These are phyloP conservation scores for Cherax destructor DNA, from an alignment of 1,140 invertebrate genomes.

Conservation along the genomic window DNA sequence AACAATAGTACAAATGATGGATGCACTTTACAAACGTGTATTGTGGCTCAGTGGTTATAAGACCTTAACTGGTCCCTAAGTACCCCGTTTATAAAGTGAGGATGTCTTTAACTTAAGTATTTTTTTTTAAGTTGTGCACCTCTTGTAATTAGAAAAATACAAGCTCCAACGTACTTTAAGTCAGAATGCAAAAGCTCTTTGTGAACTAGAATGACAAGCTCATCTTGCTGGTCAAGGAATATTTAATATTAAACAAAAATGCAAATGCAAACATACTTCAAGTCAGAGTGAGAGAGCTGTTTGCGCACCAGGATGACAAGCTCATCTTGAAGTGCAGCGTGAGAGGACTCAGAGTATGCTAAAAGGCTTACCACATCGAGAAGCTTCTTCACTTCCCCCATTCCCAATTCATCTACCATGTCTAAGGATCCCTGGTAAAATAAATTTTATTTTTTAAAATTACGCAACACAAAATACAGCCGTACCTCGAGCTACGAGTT, in stretches of 20 bases:
- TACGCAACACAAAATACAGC: neutral
- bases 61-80: no score
- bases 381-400: constrained; percentile 59
- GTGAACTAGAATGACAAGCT: constrained; percentile 64
- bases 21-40: no score
- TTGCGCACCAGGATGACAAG: constrained; percentile 69
- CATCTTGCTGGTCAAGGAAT: constrained; percentile 25
- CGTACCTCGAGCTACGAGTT: no score
- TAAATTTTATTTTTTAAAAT: neutral
- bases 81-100: no score
- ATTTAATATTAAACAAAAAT: no score
- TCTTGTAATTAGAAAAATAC: no score
- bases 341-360: constrained; percentile 48
- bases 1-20: no score
- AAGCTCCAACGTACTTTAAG: constrained; percentile 30
- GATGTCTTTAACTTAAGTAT: no score
- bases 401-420: constrained; percentile 58
- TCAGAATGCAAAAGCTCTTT: constrained; percentile 65
- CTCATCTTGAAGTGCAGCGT: constrained; percentile 65
- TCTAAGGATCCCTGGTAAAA: constrained; percentile 61
- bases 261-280: constrained; percentile 32
- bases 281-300: constrained; percentile 58
- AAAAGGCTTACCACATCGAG: constrained; percentile 69
- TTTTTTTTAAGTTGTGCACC: no score
- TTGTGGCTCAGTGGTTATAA: no score